Base-by-base conservation (phyloP, 2,888 invertebrate species). In the Coelopa pilipes region DNA sequence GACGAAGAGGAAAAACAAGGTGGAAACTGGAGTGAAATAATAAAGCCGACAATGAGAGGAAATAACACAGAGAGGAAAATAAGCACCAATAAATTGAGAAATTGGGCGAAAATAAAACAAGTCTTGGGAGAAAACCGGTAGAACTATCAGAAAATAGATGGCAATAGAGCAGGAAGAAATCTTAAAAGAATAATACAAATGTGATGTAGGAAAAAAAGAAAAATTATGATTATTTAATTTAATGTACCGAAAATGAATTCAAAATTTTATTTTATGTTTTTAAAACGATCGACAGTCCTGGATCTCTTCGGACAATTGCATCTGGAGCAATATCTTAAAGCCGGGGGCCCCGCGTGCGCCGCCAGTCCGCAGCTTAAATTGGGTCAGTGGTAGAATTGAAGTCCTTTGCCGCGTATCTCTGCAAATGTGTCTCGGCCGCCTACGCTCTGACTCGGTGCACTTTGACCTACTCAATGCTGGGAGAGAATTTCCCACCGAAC, bases 401-500 rank as follows among this genome's bases (percentile, higher is more conserved):
- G 1, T 53, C 45, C 24, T 62, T 7, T 49, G 50, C 24, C 34
- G n/a, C 24, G n/a, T 62, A 34, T n/a, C 21, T 10, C 1, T 15
- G 34, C 34, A 7, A 62, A 62, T 34, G 68, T 19, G 21, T 15
- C 55, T 17, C 55, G 5, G 49, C 11, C 24, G 15, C 45, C 24
- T 60, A 0, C 47, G 49, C 46, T 15, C 46, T 21, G 24, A 59
- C 60, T 60, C 50, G 34, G 19, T 53, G 62, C 70, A 63, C 70
- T 71, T 71, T 71, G 70, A 71, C 70, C 70, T 71, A 71, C 70
- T 71, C 70, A 68, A 19, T 55, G 46, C 12, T 66, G 62, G 21
- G 45, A 57, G 57, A 59, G 15, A 57, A 47, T 19, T 21, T 47
- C 68, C 34, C 47, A 34, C 15, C 24, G n/a, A 34, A 9, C 34